phyloP scores from a whole-genome alignment of 2,797 vertebrate species.

The Chaenodraco wilsoni region DNA sequence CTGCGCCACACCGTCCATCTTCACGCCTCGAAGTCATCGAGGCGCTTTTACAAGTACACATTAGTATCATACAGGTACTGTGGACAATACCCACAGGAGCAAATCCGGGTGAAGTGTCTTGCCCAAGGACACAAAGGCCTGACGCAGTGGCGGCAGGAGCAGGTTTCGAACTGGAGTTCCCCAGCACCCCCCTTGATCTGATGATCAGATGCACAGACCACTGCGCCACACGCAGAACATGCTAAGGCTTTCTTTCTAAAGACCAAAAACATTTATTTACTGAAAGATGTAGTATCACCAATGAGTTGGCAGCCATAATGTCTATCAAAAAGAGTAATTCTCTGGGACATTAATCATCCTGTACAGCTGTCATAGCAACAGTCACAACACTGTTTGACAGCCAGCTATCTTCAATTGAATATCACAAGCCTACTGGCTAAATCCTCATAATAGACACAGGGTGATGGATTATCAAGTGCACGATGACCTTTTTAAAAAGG shows the following conservation, averaged over 20 bases:
- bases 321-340: conserved; percentile 44
- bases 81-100: too few relatives aligned
- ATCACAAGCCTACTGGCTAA: conserved; percentile 6
- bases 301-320: conserved; percentile 23
- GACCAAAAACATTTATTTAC: conserved; percentile 30
- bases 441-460: conserved; percentile 38
- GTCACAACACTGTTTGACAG: conserved; percentile 33
- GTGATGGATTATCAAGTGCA: conserved; percentile 46
- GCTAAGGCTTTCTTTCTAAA: background rate
- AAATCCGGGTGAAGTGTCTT: too few relatives aligned
- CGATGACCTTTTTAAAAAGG: conserved; percentile 53
- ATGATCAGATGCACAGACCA: too few relatives aligned
- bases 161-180: too few relatives aligned
- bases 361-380: conserved; percentile 29
- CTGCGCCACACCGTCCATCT: too few relatives aligned
- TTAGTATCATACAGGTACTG: too few relatives aligned
- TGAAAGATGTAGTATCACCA: conserved; percentile 9
- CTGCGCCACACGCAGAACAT: too few relatives aligned
- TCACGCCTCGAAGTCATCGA: too few relatives aligned
- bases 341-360: conserved; percentile 36
- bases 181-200: too few relatives aligned
- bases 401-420: conserved; percentile 22
- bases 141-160: too few relatives aligned
- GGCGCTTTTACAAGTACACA: too few relatives aligned
- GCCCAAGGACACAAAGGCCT: too few relatives aligned